Evolutionary conservation across 2,797 vertebrate genomes (phyloP).

Genomic region (Anisognathus igniventris): DNA sequence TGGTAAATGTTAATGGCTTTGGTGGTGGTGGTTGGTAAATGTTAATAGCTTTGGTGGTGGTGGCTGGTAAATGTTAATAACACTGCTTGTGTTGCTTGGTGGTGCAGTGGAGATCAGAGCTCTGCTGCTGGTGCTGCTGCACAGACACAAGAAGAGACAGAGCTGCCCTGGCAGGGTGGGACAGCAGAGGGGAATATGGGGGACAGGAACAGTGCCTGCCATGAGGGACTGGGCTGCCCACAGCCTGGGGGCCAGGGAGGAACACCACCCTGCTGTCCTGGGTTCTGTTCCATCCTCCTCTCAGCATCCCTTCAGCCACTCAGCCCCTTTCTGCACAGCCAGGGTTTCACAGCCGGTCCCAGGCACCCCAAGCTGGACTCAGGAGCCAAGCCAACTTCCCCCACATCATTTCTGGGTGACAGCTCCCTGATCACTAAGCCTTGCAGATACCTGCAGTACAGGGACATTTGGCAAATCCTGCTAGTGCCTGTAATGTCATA

Average conservation of each 20-base stretch:
- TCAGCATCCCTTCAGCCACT: fast-evolving
- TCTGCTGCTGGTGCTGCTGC: neutral
- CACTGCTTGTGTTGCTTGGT: neutral
- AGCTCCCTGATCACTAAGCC: neutral
- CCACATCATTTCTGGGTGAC: neutral
- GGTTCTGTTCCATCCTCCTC: fast-evolving
- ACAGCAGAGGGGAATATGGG: neutral
- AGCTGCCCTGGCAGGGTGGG: neutral
- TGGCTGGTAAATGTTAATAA: no score
- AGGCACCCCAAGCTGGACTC: neutral
- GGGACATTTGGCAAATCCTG: neutral
- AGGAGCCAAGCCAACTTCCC: neutral
- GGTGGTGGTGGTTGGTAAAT: no score
- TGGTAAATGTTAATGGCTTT: neutral
- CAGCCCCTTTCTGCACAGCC: neutral
- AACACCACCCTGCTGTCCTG: neutral
- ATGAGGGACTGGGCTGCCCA: fast-evolving
- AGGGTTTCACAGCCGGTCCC: neutral
- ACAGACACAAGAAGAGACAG: neutral
- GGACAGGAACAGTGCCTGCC: neutral
- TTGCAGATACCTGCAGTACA: neutral
- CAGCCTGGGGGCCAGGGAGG: neutral
- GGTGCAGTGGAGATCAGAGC: neutral
- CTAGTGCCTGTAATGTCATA: neutral
- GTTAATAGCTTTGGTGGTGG: neutral